phyloP scores from a whole-genome alignment of 2,113 vertebrate genomes.

The Chinchilla lanigera region DNA sequence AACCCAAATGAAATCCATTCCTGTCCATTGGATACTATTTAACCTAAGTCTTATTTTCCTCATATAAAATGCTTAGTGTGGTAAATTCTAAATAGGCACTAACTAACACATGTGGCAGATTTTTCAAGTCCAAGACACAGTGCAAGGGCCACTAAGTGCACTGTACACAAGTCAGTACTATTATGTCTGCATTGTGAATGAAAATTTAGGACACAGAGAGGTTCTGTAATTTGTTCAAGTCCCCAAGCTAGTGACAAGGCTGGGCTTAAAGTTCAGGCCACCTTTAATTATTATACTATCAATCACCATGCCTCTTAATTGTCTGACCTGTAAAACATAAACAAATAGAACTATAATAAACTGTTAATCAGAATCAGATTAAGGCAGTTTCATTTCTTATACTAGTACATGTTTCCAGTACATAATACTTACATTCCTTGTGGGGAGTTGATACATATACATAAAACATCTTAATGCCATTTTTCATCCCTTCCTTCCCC shows the following conservation, averaged over 20 bases:
- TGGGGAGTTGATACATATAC: not conserved
- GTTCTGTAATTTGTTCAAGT: not conserved
- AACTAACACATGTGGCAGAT: not conserved
- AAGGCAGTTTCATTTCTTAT: slow-evolving; percentile 42
- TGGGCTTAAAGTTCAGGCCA: not conserved
- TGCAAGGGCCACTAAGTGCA: not conserved
- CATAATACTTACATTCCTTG: not conserved
- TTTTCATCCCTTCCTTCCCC: not conserved
- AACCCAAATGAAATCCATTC: slow-evolving; percentile 8
- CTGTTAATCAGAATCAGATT: slow-evolving; percentile 24
- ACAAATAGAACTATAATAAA: slow-evolving; percentile 45
- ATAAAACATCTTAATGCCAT: not conserved
- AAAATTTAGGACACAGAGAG: not conserved
- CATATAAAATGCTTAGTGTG: not conserved
- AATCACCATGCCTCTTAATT: slow-evolving; percentile 30
- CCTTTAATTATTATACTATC: not conserved
- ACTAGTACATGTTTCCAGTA: not conserved
- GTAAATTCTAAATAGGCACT: not conserved
- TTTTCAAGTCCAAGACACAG: not conserved
- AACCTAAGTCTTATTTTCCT: slow-evolving; percentile 30
- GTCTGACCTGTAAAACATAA: slow-evolving; percentile 38
- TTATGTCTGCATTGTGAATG: not conserved
- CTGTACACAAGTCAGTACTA: not conserved
- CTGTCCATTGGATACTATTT: not conserved
- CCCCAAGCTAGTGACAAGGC: not conserved